These are phyloP conservation scores for Oreochromis mossambicus DNA, from an alignment of 2,797 vertebrate species.

Conservation along the genomic window DNA sequence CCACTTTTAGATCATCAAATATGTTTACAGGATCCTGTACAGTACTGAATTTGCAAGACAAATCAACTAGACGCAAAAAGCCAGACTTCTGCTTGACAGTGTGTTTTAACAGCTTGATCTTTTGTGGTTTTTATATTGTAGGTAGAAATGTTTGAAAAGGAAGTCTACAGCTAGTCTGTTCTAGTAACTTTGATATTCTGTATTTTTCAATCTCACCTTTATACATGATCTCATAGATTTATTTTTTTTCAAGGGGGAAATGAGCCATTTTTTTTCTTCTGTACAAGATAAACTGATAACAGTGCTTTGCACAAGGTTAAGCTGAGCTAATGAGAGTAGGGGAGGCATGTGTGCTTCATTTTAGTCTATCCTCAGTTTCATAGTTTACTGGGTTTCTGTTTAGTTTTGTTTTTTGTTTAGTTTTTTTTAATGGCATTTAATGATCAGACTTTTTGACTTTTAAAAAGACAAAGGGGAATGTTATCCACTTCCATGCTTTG, in stretches of 20 bases:
- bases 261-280: background rate
- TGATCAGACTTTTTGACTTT: constrained; percentile 2
- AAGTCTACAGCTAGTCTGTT: background rate
- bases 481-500: constrained; percentile 11
- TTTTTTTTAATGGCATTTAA: background rate
- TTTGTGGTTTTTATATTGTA: background rate
- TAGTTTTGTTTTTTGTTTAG: background rate
- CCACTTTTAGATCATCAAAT: background rate
- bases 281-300: background rate
- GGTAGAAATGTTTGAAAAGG: background rate
- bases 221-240: background rate
- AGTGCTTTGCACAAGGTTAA: background rate
- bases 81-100: background rate
- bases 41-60: background rate
- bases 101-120: background rate
- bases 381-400: background rate
- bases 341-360: background rate
- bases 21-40: background rate
- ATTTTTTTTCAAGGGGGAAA: background rate
- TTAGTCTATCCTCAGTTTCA: background rate
- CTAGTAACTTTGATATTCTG: background rate
- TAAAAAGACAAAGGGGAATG: background rate
- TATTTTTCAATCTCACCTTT: background rate
- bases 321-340: background rate
- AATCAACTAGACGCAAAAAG: background rate